Conservation (phyloP, 2,113 vertebrate genomes). For the Stictonetta naevosa region DNA sequence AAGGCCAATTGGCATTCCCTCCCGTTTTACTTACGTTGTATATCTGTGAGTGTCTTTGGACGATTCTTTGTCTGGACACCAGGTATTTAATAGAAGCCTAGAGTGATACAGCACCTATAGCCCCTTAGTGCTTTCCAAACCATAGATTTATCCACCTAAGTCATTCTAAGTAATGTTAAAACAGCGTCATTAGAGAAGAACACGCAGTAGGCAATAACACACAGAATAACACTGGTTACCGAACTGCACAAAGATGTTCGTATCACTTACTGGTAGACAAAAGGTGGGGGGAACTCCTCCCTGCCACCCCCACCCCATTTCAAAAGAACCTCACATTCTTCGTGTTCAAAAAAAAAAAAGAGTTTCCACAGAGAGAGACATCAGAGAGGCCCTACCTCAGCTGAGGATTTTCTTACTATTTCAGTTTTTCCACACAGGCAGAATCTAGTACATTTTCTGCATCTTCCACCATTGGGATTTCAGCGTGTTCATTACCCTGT, state of each 20-base stretch:
- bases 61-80: not conserved
- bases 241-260: not conserved
- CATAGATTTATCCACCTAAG: not conserved
- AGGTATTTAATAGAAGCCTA: not conserved
- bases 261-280: not conserved
- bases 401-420: not conserved
- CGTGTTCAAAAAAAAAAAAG: not conserved
- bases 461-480: not conserved
- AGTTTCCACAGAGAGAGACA: not conserved
- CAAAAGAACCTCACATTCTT: not conserved
- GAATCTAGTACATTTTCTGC: not conserved
- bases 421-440: not conserved
- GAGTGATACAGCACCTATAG: not conserved
- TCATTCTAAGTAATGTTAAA: not conserved
- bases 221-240: not conserved
- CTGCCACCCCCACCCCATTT: too few species aligned
- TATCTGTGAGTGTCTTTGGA: not conserved
- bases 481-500: not conserved
- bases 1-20: not conserved
- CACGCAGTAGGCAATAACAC: not conserved
- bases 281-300: not conserved
- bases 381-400: not conserved
- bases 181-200: not conserved
- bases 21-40: not conserved
- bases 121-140: not conserved